Percentiles rank a stretch among this genome's conserved stretches.
phyloP scores from a whole-genome alignment of 2,113 vertebrate species.

The Petaurus breviceps region DNA sequence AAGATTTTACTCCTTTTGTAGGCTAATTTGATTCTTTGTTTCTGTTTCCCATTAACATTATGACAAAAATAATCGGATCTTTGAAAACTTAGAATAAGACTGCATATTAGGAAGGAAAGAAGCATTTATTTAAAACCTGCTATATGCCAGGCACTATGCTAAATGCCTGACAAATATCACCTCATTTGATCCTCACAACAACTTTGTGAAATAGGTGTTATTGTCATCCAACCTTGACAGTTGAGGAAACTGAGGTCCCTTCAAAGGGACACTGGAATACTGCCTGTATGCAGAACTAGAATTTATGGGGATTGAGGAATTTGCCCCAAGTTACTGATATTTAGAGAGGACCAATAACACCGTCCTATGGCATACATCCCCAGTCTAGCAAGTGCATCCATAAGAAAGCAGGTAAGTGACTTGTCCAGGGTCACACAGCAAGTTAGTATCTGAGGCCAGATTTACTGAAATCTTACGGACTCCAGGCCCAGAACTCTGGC shows the following conservation, averaged over 20 bases:
- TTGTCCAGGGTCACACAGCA: not conserved
- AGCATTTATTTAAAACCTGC: not conserved
- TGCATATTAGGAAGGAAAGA: not conserved
- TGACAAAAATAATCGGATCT: not conserved
- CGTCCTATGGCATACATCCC: no score
- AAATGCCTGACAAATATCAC: not conserved
- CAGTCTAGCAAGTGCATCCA: no score
- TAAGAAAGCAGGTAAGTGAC: not conserved
- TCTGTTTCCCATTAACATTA: not conserved
- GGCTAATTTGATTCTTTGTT: not conserved
- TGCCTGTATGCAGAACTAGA: no score
- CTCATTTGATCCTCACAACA: not conserved
- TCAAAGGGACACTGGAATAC: no score
- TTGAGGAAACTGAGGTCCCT: not conserved
- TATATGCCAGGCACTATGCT: not conserved
- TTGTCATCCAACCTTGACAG: not conserved
- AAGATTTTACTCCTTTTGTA: not conserved
- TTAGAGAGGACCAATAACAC: no score
- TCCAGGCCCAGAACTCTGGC: not conserved
- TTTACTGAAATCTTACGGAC: not conserved
- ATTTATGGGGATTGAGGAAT: no score
- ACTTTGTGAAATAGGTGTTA: not conserved
- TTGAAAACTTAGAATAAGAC: not conserved
- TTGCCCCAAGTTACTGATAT: no score
- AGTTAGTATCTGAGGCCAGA: not conserved